Conservation (phyloP, 2,888 invertebrate species). For the Caenorhabditis angaria region DNA sequence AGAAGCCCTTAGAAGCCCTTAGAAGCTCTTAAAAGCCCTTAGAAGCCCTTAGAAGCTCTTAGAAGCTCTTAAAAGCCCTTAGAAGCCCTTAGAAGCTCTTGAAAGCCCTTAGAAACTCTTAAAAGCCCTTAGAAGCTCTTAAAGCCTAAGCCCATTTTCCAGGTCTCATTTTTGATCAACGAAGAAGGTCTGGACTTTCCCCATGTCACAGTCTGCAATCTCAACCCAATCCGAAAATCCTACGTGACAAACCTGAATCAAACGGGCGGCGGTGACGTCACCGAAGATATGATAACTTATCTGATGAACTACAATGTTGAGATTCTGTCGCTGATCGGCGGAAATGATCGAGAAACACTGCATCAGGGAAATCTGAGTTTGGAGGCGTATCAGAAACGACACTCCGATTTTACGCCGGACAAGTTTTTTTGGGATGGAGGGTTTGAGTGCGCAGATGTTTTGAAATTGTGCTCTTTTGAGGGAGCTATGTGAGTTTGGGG, state of each 20-base stretch:
- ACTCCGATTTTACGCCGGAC: constrained; percentile 28
- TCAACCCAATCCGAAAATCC: constrained; percentile 55
- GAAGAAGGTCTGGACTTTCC: constrained; percentile 65
- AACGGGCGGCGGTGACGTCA: constrained; percentile 41
- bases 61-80: too few species aligned
- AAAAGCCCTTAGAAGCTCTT: too few species aligned
- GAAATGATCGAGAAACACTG: constrained; percentile 12
- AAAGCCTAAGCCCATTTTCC: background rate
- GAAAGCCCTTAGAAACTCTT: too few species aligned
- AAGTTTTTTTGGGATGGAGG: constrained; percentile 27
- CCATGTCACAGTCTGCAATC: constrained; percentile 63
- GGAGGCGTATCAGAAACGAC: constrained; percentile 15
- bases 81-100: too few species aligned
- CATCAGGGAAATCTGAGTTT: constrained; percentile 27
- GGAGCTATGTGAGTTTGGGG: constrained; percentile 36
- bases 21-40: too few species aligned
- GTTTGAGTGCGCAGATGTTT: constrained; percentile 54
- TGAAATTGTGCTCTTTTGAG: constrained; percentile 60
- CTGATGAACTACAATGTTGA: constrained; percentile 41
- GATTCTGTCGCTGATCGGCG: constrained; percentile 23
- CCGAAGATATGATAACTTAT: constrained; percentile 44
- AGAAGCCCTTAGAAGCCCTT: too few species aligned
- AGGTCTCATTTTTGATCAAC: constrained; percentile 62
- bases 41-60: too few species aligned
- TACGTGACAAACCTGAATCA: constrained; percentile 46